Evolutionary conservation across 2,797 vertebrate species (phyloP), one percentile per base, ranked within the genome.

Genomic region (Anguilla anguilla): DNA sequence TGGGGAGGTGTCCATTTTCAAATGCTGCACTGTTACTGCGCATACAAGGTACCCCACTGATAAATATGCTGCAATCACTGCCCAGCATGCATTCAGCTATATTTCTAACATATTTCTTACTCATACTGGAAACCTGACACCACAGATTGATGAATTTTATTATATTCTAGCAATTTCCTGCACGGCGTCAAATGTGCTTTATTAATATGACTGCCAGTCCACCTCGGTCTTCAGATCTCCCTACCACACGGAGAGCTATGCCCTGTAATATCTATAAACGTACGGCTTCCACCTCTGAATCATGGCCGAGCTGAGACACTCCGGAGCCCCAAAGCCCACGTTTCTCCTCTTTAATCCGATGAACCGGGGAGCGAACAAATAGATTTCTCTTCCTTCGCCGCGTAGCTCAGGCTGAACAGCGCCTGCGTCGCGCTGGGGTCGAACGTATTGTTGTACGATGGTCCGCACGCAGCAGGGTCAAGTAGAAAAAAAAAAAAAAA

Each of bases 121-220:
- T 81, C 39, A 11, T 43, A 0, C 79, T 82, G 46, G 79, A 51
- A 51, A 25, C 25, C 35, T 77, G 72, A 77, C 72, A 82, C 22
- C 10, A 25, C n/a, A 82, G 46, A 82, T 82, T 49, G 43, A 51
- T 49, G 79, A 49, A n/a, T 25, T 51, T 9, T 82, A 46, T 82
- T 35, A 77, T 77, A 77, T 77, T 77, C 72, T 39, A 77, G 72
- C 72, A 77, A 77, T 77, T 77, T 43, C 35, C 35, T 43, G 35
- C 17, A 77, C 43, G 72, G 39, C 4, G 31, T 35, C 13, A 6
- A 72, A 49, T 22, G 25, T 82, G 43, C 25, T 25, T 25, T 25
- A 79, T 39, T 82, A 51, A 82, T 82, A 51, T 51, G 46, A 51
- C 79, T 51, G 2, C 11, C 79, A 82, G 79, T 19, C 43, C 46